phyloP scores from a whole-genome alignment of 2,113 vertebrate species.

The Apaloderma vittatum region DNA sequence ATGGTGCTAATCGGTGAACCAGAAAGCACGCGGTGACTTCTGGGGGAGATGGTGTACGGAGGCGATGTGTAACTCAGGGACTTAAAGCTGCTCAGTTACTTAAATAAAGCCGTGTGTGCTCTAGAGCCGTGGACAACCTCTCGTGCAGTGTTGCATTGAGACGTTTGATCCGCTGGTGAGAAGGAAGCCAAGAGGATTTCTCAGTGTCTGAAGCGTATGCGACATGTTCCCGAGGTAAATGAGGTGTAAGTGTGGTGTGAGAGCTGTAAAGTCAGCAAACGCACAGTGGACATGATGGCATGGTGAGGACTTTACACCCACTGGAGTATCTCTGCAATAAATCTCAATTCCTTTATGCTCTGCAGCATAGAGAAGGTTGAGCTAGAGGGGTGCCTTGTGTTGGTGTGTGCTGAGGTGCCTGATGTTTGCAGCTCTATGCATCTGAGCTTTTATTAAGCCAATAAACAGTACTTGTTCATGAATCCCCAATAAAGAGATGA shows the following conservation, averaged over 20 bases:
- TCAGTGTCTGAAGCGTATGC: not conserved
- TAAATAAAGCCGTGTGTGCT: not conserved
- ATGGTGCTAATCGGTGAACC: not conserved
- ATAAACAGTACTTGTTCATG: slow-evolving; percentile 42
- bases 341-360: not conserved
- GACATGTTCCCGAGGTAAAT: not conserved
- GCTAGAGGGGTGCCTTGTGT: not conserved
- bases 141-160: not conserved
- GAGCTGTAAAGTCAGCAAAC: not conserved
- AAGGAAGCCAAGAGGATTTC: not conserved
- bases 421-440: slow-evolving; percentile 7
- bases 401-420: not conserved
- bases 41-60: not conserved
- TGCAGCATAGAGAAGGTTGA: not conserved
- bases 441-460: slow-evolving; percentile 11
- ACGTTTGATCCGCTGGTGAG: not conserved
- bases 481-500: not conserved
- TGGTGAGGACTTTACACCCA: not conserved
- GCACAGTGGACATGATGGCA: not conserved
- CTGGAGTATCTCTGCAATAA: not conserved
- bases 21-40: not conserved
- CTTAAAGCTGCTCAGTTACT: not conserved
- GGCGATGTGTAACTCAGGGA: slow-evolving; percentile 32
- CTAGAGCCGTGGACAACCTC: not conserved
- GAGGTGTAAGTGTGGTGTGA: not conserved